Evolutionary conservation across 2,888 invertebrate species (phyloP).

Genomic region (Cephus runcator): DNA sequence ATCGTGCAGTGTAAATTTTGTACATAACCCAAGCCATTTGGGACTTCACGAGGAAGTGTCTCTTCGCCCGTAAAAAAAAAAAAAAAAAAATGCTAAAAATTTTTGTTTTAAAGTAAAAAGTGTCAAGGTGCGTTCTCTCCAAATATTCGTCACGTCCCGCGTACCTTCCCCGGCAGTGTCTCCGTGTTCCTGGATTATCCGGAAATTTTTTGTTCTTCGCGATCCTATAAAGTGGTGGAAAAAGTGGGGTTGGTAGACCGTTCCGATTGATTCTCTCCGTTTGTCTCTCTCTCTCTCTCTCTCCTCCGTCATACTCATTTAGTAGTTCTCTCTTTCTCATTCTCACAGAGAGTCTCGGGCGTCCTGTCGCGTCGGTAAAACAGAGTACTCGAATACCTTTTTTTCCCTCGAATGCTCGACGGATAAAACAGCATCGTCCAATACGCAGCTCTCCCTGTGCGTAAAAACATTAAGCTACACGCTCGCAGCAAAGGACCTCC

Average conservation of each 20-base stretch:
- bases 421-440: not conserved
- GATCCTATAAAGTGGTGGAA: too few relatives aligned
- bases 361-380: not conserved
- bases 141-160: not conserved
- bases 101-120: too few relatives aligned
- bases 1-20: too few relatives aligned
- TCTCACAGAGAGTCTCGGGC: not conserved
- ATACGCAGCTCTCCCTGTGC: not conserved
- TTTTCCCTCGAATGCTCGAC: not conserved
- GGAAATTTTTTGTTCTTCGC: too few relatives aligned
- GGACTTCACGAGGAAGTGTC: too few relatives aligned
- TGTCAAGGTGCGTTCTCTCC: too few relatives aligned
- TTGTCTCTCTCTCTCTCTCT: constrained; percentile 13
- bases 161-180: not conserved
- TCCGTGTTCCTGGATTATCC: not conserved
- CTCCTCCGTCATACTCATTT: not conserved
- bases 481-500: not conserved
- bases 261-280: not conserved
- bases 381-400: not conserved
- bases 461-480: not conserved
- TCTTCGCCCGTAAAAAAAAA: too few relatives aligned
- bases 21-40: too few relatives aligned
- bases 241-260: too few relatives aligned
- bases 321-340: too few relatives aligned
- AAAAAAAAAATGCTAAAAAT: too few relatives aligned